Conservation (phyloP, 92 coral and sea anemone genomes). For the Anthopleura xanthogrammica region DNA sequence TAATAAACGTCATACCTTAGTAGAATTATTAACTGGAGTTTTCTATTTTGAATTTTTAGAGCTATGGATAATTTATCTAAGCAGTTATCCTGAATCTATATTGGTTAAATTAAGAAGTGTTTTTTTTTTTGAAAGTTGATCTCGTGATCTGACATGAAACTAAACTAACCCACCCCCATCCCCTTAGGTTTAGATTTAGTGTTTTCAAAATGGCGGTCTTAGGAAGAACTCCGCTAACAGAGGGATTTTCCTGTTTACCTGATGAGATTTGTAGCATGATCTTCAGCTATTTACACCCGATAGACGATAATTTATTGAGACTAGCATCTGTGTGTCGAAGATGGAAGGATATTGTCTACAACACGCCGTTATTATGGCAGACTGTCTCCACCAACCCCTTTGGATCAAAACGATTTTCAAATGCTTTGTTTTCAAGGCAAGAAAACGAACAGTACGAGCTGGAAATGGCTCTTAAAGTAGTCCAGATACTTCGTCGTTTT, state of each 20-base stretch:
- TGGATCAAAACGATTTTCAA: constrained; percentile 20
- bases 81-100: not conserved
- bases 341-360: constrained; percentile 54
- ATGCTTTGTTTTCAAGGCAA: constrained; percentile 8
- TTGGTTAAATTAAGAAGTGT: not conserved
- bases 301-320: constrained; percentile 45
- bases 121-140: not conserved
- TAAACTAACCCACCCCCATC: constrained; percentile 9
- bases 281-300: constrained; percentile 57
- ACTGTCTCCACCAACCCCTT: constrained; percentile 38
- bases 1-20: too few species aligned
- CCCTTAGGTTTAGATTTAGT: not conserved
- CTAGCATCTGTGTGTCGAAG: constrained; percentile 56
- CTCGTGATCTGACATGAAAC: not conserved
- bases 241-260: constrained; percentile 45
- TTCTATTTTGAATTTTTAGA: not conserved
- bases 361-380: constrained; percentile 54
- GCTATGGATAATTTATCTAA: not conserved
- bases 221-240: not conserved
- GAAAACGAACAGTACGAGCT: constrained; percentile 26
- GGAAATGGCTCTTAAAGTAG: constrained; percentile 43
- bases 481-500: constrained; percentile 51
- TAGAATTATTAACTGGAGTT: not conserved
- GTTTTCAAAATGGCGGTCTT: constrained; percentile 38
- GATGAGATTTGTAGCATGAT: constrained; percentile 59